Evolutionary conservation across 1,140 invertebrate species (phyloP).

Genomic region (Cydia splendana): DNA sequence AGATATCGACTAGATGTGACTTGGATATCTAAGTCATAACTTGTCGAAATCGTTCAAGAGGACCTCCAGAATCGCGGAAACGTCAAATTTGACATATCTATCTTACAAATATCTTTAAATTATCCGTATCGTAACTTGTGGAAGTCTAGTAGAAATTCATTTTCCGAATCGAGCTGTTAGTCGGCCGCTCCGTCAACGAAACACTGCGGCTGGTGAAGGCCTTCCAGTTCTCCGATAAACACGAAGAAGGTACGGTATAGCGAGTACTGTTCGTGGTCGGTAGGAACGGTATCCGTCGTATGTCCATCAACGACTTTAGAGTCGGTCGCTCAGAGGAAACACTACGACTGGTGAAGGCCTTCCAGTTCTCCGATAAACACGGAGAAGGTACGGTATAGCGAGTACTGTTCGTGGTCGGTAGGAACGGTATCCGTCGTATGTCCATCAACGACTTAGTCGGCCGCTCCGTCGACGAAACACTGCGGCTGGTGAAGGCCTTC

Average conservation of each 20-base stretch:
- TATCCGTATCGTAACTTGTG: too few relatives aligned
- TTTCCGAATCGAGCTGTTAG: constrained; percentile 93
- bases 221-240: constrained; percentile 95
- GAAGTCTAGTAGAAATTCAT: too few relatives aligned
- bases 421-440: too few relatives aligned
- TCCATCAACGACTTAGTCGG: too few relatives aligned
- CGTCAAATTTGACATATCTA: too few relatives aligned
- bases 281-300: constrained; percentile 86
- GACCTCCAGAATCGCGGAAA: too few relatives aligned
- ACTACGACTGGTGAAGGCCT: constrained; percentile 93
- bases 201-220: constrained; percentile 93
- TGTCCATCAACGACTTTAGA: constrained; percentile 93
- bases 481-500: constrained; percentile 94
- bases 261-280: constrained; percentile 82
- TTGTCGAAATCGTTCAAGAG: too few relatives aligned
- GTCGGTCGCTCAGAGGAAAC: constrained; percentile 88
- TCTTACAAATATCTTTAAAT: too few relatives aligned
- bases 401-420: too few relatives aligned
- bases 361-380: constrained; percentile 96
- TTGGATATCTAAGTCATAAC: too few relatives aligned
- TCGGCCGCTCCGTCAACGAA: constrained; percentile 96
- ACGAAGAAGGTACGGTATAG: constrained; percentile 88
- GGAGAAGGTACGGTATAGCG: constrained; percentile 86
- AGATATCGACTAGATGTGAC: too few relatives aligned
- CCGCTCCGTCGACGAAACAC: constrained; percentile 94